Base-by-base conservation (phyloP, 2,797 vertebrate species). In the Anguilla megastoma region DNA sequence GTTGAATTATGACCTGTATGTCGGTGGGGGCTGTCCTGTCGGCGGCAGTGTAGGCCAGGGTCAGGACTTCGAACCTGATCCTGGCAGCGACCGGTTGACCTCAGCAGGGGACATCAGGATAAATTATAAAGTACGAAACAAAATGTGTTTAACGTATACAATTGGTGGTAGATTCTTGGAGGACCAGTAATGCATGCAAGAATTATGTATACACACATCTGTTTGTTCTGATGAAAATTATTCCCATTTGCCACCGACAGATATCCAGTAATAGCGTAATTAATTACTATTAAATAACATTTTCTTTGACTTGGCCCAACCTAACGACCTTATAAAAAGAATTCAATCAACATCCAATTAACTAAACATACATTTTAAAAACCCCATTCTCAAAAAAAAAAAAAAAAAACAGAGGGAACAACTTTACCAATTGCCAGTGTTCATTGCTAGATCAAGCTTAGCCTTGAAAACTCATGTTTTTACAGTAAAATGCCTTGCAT, bases 281-380 rank as follows among this genome's bases (percentile, higher is more conserved):
- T 60, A 85, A 85, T 85, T 85, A 84, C 9, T 16, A 58, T 58
- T 16, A 88, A 71, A 71, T 48, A 66, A 7, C 27, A 24, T 21
- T 83, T 60, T 74, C 24, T 10, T 52, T 33, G n/a, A 74, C 14
- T 82, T 58, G 36, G 86, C 56, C 80, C 52, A 74, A 84, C 50
- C 87, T 36, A 54, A 54, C 27, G 36, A 33, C 80, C 48, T 84
- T 27, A 54, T 76, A 74, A 69, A n/a, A 33, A 56, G 36, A 63
- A 88, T 82, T 45, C 58, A 54, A 54, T 69, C 21, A 63, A 88
- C 56, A 87, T 45, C 30, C 79, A 87, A 63, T 63, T 63, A 82
- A 56, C 86, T 88, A 50, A 66, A 88, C 18, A 71, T 54, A 86
- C 86, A 52, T 52, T 12, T 52, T 8, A 45, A 45, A 45, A 45